Percentiles rank a stretch among this genome's conserved stretches.
These are phyloP conservation scores for Alauda arvensis DNA, from an alignment of 2,797 vertebrate genomes.

Conservation along the genomic window DNA sequence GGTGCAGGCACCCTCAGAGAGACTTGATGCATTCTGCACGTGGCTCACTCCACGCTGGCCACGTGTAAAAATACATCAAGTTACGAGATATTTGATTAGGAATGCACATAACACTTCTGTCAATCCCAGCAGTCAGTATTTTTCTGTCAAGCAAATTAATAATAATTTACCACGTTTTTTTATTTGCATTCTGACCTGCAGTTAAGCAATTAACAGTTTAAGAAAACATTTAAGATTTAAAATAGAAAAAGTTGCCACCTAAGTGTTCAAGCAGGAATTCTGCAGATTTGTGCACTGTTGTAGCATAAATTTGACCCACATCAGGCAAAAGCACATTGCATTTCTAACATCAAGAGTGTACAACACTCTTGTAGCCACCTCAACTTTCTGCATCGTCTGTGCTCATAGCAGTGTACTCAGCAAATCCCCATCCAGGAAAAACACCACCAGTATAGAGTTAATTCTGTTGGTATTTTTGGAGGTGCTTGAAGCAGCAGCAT, in stretches of 20 bases:
- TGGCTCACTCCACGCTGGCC: too few species aligned
- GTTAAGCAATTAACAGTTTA: neutral
- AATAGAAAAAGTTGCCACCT: neutral
- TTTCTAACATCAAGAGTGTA: neutral
- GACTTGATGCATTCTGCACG: too few species aligned
- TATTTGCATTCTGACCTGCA: neutral
- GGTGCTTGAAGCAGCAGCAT: neutral
- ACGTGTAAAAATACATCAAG: too few species aligned
- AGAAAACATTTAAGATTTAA: neutral
- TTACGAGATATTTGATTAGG: neutral
- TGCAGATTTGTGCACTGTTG: accelerated
- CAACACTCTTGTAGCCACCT: neutral
- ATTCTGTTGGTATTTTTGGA: neutral
- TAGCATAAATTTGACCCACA: neutral
- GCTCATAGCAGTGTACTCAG: neutral
- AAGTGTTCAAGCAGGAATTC: neutral
- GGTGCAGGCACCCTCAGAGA: too few species aligned
- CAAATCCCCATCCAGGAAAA: neutral
- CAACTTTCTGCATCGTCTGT: neutral
- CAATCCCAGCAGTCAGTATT: neutral
- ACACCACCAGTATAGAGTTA: neutral
- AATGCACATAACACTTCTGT: neutral
- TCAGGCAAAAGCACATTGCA: neutral
- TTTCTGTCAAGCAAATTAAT: neutral
- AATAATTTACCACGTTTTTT: neutral